Conservation (phyloP, 2,888 invertebrate species). For the Artemia sp. region DNA sequence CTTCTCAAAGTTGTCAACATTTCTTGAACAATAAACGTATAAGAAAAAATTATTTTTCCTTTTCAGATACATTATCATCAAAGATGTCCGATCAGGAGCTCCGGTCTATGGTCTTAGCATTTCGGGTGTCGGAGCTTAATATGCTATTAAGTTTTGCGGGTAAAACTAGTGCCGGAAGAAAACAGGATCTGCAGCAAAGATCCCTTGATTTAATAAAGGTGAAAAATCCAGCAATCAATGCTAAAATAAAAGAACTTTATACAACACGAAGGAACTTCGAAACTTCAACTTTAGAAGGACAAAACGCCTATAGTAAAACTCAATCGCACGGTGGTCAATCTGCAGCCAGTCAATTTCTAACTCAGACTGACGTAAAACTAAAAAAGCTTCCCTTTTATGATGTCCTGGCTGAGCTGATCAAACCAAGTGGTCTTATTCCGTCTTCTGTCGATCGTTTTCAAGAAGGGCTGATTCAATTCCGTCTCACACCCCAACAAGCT, state of each 20-base stretch:
- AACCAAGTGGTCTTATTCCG: slow-evolving; percentile 57
- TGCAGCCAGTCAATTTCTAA: slow-evolving; percentile 37
- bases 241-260: slow-evolving; percentile 49
- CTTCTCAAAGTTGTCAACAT: no score
- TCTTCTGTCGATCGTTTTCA: slow-evolving; percentile 44
- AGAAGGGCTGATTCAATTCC: slow-evolving; percentile 69
- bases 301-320: slow-evolving; percentile 21
- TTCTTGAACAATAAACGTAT: no score
- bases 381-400: slow-evolving; percentile 86
- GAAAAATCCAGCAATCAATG: slow-evolving; percentile 44
- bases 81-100: slow-evolving; percentile 22
- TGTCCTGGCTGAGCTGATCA: slow-evolving; percentile 63
- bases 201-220: slow-evolving; percentile 51
- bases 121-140: slow-evolving; percentile 69
- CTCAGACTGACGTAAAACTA: slow-evolving; percentile 82
- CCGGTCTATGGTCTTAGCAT: slow-evolving; percentile 41
- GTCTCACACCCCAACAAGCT: slow-evolving; percentile 78
- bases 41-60: no score
- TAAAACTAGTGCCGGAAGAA: slow-evolving; percentile 58
- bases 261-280: slow-evolving; percentile 31
- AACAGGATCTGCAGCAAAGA: slow-evolving; percentile 56
- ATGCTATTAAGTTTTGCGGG: slow-evolving; percentile 61
- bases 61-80: no score
- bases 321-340: neutral
- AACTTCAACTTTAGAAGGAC: slow-evolving; percentile 16